Evolutionary conservation across 2,113 vertebrate genomes (phyloP), one percentile per base, ranked within the genome.

Genomic region (Centropus bengalensis): DNA sequence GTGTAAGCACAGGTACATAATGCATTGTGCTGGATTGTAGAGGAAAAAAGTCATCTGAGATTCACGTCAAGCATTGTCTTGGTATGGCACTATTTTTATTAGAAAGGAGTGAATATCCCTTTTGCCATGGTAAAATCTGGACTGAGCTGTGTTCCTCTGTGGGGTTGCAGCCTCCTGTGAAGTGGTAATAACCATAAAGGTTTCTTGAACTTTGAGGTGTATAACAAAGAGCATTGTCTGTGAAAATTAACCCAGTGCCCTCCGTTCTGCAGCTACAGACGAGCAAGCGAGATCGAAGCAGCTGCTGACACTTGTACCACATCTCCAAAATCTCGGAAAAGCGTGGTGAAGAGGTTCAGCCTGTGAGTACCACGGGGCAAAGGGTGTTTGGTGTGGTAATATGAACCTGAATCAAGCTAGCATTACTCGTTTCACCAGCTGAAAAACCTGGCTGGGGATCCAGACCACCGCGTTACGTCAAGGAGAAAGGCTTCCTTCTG

Each of bases 331-430:
- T 98, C 98, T 27, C 97, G 98, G 84, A 99, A 99, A 69, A 99
- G 99, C 96, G 98, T 99, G 99, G 99, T 99, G 97, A 99, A 99
- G 97, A 98, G 99, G 49, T 97, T 99, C 59, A 99, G 99, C 96
- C 98, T 99, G 99, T 99, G 96, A 99, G 99, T 99, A 47, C 2
- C 1, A 2, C 3, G 22, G 68, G 63, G 17, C 38, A 52, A 24
- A 21, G 45, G 32, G 30, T 6, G 2, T 23, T 32, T 49, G 32
- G 14, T 33, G 45, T 47, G 47, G 51, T 63, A 54, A 14, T 32
- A 3, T 4, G 51, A 55, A 51, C 68, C 49, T 47, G 33, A 26
- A 6, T 49, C 36, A 32, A 58, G 60, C 14, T 28, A 66, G 38
- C 45, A 44, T 28, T 2, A 3, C 23, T n/a, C 11, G 7, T 45